phyloP scores from a whole-genome alignment of 2,113 vertebrate genomes.

The Periophthalmodon schlosseri region DNA sequence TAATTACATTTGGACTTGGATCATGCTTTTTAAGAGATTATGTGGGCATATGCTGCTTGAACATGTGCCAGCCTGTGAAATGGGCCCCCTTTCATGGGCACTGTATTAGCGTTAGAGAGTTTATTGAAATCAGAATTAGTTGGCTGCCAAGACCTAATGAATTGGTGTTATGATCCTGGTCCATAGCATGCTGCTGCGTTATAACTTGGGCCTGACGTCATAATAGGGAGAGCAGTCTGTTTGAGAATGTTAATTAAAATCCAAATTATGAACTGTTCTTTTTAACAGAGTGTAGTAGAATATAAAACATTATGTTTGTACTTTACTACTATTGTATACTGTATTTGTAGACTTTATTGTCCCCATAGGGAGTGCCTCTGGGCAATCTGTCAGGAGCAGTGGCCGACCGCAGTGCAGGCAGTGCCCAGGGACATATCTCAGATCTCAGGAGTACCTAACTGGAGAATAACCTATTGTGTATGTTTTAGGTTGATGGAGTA shows the following conservation, averaged over 20 bases:
- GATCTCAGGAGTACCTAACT: not conserved
- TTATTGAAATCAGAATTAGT: conserved; percentile 80
- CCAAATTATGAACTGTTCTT: conserved; percentile 54
- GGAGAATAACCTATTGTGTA: not conserved
- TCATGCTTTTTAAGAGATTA: conserved; percentile 95
- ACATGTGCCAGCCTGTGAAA: conserved; percentile 85
- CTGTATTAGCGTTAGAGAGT: conserved; percentile 78
- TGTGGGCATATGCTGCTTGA: conserved; percentile 96
- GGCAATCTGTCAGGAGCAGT: not conserved
- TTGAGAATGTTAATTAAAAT: conserved; percentile 67
- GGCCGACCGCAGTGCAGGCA: not conserved
- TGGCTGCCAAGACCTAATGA: conserved; percentile 81
- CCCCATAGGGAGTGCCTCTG: not conserved
- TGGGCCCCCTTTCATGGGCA: conserved; percentile 75
- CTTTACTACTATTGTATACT: not conserved
- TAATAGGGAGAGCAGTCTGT: conserved; percentile 49
- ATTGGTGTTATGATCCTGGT: conserved; percentile 81
- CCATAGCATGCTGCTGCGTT: conserved; percentile 72
- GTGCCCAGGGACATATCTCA: not conserved
- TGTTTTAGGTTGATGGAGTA: not conserved
- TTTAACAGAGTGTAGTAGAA: conserved; percentile 25
- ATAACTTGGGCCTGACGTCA: conserved; percentile 76
- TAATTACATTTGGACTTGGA: conserved; percentile 95
- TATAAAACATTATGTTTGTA: conserved; percentile 8
- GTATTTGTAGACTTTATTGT: not conserved